Percentiles rank a stretch among this genome's conserved stretches.
These are phyloP conservation scores for Neomicropteryx cornuta DNA, from an alignment of 1,140 invertebrate species.

Conservation along the genomic window DNA sequence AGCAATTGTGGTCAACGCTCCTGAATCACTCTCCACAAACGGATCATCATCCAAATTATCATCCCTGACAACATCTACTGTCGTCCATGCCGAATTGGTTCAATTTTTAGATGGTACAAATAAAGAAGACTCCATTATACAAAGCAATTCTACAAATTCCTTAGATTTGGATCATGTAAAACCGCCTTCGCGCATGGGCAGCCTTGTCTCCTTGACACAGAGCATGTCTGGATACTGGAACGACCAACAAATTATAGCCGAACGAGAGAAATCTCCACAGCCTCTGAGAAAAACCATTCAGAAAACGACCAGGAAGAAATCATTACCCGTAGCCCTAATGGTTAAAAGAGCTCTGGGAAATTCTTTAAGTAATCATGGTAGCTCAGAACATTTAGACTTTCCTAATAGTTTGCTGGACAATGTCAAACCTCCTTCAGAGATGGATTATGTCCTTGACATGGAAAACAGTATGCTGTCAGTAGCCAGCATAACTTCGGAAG, in stretches of 20 bases:
- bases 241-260: conserved; percentile 17
- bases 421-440: conserved; percentile 69
- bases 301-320: conserved; percentile 44
- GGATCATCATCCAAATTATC: conserved; percentile 6
- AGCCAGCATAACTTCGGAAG: conserved; percentile 69
- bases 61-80: conserved; percentile 10
- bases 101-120: no score
- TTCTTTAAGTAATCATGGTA: conserved; percentile 40
- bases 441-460: conserved; percentile 68
- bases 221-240: conserved; percentile 43
- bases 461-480: conserved; percentile 74
- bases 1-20: no score
- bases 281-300: conserved; percentile 25
- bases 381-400: conserved; percentile 48
- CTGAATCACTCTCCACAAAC: no score
- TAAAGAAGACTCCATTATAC: no score
- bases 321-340: conserved; percentile 54
- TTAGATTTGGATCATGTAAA: conserved; percentile 65
- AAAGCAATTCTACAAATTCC: no score
- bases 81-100: no score
- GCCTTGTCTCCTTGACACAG: conserved; percentile 46
- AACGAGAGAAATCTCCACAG: conserved; percentile 23
- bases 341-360: conserved; percentile 55
- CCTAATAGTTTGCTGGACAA: conserved; percentile 55
- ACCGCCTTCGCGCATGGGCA: conserved; percentile 67